Percentiles rank a stretch among this genome's conserved stretches.
phyloP scores from a whole-genome alignment of 2,888 invertebrate genomes.

The Amblyteles armatorius region DNA sequence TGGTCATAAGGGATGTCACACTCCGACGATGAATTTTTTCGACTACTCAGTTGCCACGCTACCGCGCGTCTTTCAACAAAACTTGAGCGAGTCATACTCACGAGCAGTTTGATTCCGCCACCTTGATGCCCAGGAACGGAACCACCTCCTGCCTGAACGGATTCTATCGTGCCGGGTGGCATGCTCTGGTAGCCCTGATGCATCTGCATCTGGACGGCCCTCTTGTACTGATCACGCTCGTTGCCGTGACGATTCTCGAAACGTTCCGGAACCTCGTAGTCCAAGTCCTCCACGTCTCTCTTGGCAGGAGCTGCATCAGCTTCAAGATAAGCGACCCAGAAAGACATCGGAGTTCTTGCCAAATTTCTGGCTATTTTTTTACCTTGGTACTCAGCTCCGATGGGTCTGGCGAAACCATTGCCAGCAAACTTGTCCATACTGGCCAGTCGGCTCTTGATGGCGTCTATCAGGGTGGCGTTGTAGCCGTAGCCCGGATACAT shows the following conservation, averaged over 20 bases:
- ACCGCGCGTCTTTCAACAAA: background rate
- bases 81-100: slow-evolving; percentile 71
- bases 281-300: slow-evolving; percentile 70
- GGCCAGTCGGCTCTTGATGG: slow-evolving; percentile 76
- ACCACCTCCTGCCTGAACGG: slow-evolving; percentile 82
- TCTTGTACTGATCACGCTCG: slow-evolving; percentile 69
- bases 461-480: slow-evolving; percentile 78
- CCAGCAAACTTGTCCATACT: slow-evolving; percentile 61
- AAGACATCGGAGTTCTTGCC: slow-evolving; percentile 70
- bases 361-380: slow-evolving; percentile 63
- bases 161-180: slow-evolving; percentile 81
- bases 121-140: slow-evolving; percentile 79
- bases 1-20: too few relatives aligned
- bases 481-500: slow-evolving; percentile 28
- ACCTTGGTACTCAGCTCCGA: slow-evolving; percentile 26
- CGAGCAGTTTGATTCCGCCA: slow-evolving; percentile 81
- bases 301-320: slow-evolving; percentile 62
- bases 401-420: background rate
- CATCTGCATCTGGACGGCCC: slow-evolving; percentile 81
- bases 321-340: slow-evolving; percentile 76
- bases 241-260: slow-evolving; percentile 46
- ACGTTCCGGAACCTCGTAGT: slow-evolving; percentile 38
- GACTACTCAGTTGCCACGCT: too few relatives aligned
- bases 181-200: slow-evolving; percentile 83
- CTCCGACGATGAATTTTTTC: too few relatives aligned